Percentiles rank a stretch among this genome's conserved stretches.
These are phyloP conservation scores for Silurus aristotelis DNA, from an alignment of 2,797 vertebrate genomes.

Conservation along the genomic window DNA sequence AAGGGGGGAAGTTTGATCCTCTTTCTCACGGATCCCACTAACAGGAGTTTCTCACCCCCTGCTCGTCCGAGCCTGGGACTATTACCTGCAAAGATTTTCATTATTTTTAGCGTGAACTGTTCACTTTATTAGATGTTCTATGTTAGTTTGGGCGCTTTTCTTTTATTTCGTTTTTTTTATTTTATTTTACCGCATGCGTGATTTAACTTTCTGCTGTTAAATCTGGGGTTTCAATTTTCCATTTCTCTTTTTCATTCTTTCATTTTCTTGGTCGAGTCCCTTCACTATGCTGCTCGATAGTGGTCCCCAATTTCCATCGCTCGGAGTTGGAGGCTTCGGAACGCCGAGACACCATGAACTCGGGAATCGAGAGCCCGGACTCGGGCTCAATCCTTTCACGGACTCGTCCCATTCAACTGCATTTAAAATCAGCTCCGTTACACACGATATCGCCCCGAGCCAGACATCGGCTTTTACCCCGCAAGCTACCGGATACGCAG, in stretches of 20 bases:
- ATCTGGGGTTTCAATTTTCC: constrained; percentile 73
- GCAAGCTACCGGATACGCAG: constrained; percentile 89
- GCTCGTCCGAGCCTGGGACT: constrained; percentile 70
- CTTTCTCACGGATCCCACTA: constrained; percentile 81
- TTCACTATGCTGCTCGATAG: constrained; percentile 98
- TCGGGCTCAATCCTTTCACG: constrained; percentile 90
- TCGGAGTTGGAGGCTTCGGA: constrained; percentile 94
- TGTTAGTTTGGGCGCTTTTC: constrained; percentile 58
- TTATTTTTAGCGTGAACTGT: constrained; percentile 4
- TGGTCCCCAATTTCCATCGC: constrained; percentile 93
- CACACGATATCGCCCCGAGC: constrained; percentile 90
- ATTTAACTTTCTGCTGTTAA: constrained; percentile 67
- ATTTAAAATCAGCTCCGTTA: constrained; percentile 93
- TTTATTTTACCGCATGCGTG: constrained; percentile 60
- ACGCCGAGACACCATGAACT: constrained; percentile 89
- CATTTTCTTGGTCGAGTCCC: constrained; percentile 61
- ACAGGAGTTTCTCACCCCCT: constrained; percentile 77
- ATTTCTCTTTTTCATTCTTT: constrained; percentile 24
- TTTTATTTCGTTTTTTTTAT: too few relatives aligned
- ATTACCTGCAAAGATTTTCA: constrained; percentile 51
- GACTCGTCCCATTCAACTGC: constrained; percentile 90
- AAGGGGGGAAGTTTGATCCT: constrained; percentile 85
- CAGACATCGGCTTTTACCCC: constrained; percentile 96
- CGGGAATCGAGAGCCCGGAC: constrained; percentile 85
- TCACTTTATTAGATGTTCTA: constrained; percentile 52